Percentiles rank a stretch among this genome's conserved stretches.
Evolutionary conservation across 2,113 vertebrate species (phyloP).

Genomic region (Psephotus haematonotus): DNA sequence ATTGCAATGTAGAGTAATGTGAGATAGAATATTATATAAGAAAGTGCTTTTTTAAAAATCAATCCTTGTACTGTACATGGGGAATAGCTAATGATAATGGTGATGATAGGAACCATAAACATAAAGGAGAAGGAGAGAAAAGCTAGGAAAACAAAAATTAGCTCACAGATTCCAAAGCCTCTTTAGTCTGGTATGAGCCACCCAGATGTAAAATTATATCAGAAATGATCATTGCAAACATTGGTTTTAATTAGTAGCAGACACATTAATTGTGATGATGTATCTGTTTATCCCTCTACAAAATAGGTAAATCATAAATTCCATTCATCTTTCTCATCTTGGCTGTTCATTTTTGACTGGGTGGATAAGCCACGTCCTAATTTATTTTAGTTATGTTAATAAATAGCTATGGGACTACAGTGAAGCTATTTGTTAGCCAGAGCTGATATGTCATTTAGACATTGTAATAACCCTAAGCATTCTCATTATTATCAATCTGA

Average conservation of each 20-base stretch:
- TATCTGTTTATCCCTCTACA: conserved; percentile 17
- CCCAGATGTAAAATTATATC: conserved; percentile 12
- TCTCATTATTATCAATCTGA: conserved; percentile 35
- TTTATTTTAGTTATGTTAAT: conserved; percentile 53
- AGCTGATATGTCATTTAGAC: conserved; percentile 41
- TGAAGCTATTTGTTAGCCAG: conserved; percentile 29
- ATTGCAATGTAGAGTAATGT: neutral
- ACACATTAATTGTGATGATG: conserved; percentile 40
- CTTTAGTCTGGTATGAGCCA: neutral
- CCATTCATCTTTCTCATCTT: conserved; percentile 28
- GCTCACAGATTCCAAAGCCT: neutral
- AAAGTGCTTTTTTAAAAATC: conserved; percentile 2
- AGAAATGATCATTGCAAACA: neutral
- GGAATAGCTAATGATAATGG: neutral
- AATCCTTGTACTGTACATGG: neutral
- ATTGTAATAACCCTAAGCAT: conserved; percentile 25
- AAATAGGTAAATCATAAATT: conserved; percentile 34
- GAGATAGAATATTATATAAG: neutral
- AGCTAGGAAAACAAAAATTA: neutral
- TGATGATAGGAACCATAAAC: neutral
- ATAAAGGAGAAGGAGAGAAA: neutral
- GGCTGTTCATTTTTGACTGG: neutral
- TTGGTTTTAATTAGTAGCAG: conserved; percentile 47
- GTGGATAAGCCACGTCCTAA: conserved; percentile 18
- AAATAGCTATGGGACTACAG: conserved; percentile 27